Evolutionary conservation across 2,113 vertebrate genomes (phyloP).

Genomic region (Seriola rivoliana): DNA sequence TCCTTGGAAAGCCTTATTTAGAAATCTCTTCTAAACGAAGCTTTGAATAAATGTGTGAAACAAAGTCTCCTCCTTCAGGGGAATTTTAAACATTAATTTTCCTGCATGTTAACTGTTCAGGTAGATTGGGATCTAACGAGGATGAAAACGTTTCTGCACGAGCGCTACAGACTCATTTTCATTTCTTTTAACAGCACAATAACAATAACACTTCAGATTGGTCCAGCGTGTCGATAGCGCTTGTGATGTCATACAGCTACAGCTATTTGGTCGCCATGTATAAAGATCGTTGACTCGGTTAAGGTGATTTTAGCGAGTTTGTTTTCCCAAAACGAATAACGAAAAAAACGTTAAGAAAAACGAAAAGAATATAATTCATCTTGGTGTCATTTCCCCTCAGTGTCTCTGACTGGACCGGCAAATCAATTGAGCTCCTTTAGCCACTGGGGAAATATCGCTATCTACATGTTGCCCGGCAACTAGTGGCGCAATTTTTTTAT

Average conservation of each 20-base stretch:
- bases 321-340: no score
- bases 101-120: slow-evolving; percentile 45
- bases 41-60: slow-evolving; percentile 45
- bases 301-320: no score
- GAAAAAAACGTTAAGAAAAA: no score
- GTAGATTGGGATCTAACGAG: slow-evolving; percentile 45
- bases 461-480: no score
- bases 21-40: slow-evolving; percentile 48
- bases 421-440: no score
- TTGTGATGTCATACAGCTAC: neutral
- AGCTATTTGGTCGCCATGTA: neutral
- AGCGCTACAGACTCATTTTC: slow-evolving; percentile 23
- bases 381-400: no score
- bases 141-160: slow-evolving; percentile 40
- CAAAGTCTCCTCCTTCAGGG: slow-evolving; percentile 32
- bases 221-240: neutral
- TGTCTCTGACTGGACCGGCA: no score
- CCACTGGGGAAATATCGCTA: no score
- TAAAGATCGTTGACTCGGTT: neutral
- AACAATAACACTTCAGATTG: neutral
- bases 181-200: slow-evolving; percentile 1
- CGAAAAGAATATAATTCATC: no score
- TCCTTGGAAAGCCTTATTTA: slow-evolving; percentile 51
- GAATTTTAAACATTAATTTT: slow-evolving; percentile 50
- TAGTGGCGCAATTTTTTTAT: no score